Conservation (phyloP, 1,140 invertebrate genomes). For the Kradibia gibbosae region DNA sequence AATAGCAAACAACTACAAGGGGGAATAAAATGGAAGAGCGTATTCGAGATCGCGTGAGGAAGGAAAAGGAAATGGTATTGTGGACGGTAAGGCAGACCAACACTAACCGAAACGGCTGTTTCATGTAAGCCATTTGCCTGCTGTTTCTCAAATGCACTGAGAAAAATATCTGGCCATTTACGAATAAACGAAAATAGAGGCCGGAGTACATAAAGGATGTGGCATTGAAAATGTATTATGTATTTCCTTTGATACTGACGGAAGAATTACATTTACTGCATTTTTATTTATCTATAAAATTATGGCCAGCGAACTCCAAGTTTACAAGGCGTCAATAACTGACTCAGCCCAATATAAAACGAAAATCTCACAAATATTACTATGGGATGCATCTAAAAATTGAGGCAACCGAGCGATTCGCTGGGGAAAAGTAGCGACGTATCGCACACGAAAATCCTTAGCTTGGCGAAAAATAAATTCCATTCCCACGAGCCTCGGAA, state of each 20-base stretch:
- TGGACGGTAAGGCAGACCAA: slow-evolving; percentile 14
- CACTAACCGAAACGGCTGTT: slow-evolving; percentile 1
- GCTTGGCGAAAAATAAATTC: slow-evolving; percentile 18
- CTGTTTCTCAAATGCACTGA: background rate
- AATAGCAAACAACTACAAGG: background rate
- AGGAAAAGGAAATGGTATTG: slow-evolving; percentile 34
- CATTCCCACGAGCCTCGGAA: background rate
- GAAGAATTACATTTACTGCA: no score
- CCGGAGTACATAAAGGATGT: no score
- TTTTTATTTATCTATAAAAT: no score
- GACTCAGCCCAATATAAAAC: no score
- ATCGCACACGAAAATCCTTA: background rate
- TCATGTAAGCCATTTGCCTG: background rate
- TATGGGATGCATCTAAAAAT: no score
- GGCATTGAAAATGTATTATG: no score
- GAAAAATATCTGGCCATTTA: background rate
- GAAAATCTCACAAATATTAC: no score
- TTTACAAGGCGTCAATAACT: background rate
- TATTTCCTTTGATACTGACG: no score
- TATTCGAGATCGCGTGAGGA: slow-evolving; percentile 19
- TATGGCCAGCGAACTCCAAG: no score
- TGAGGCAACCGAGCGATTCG: background rate
- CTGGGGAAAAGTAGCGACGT: background rate
- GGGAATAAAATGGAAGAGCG: slow-evolving; percentile 21
- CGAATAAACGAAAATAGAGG: background rate